Percentiles rank a stretch among this genome's conserved stretches.
Evolutionary conservation across 2,888 invertebrate genomes (phyloP).

Genomic region (Anticlea derivata): DNA sequence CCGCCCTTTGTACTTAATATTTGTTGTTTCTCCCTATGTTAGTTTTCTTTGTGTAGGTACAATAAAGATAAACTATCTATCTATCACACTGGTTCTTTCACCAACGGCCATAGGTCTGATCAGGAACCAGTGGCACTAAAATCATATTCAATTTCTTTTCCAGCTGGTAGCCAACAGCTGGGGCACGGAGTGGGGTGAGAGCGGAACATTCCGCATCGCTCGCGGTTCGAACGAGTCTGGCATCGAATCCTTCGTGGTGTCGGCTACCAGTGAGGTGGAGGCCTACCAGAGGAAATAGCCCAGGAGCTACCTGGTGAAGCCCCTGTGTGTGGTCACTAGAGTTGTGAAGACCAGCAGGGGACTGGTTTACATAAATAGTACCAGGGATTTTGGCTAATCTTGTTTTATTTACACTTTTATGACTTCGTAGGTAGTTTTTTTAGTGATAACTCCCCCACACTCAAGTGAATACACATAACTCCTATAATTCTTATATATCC

Average conservation of each 20-base stretch:
- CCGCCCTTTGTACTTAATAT: too few relatives aligned
- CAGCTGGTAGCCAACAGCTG: constrained; percentile 97
- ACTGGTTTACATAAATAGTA: constrained; percentile 57
- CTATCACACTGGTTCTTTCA: too few relatives aligned
- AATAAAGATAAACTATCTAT: too few relatives aligned
- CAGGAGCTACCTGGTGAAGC: constrained; percentile 54
- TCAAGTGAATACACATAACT: too few relatives aligned
- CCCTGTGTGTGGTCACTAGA: constrained; percentile 60
- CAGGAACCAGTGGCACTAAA: too few relatives aligned
- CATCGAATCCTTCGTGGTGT: constrained; percentile 95
- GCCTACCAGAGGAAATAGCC: constrained; percentile 70
- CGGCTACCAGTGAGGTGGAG: constrained; percentile 87
- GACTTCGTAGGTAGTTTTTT: too few relatives aligned
- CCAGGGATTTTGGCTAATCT: constrained; percentile 58
- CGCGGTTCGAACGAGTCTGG: constrained; percentile 94
- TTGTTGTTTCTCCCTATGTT: too few relatives aligned
- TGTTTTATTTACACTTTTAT: background rate
- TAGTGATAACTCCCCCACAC: too few relatives aligned
- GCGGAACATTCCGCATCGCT: constrained; percentile 94
- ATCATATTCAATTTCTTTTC: too few relatives aligned
- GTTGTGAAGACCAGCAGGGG: constrained; percentile 57
- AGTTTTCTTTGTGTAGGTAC: too few relatives aligned
- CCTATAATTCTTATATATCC: too few relatives aligned
- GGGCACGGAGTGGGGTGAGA: constrained; percentile 96
- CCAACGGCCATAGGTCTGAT: too few relatives aligned